Conservation (phyloP, 2,113 vertebrate species). For the Bufo gargarizans region DNA sequence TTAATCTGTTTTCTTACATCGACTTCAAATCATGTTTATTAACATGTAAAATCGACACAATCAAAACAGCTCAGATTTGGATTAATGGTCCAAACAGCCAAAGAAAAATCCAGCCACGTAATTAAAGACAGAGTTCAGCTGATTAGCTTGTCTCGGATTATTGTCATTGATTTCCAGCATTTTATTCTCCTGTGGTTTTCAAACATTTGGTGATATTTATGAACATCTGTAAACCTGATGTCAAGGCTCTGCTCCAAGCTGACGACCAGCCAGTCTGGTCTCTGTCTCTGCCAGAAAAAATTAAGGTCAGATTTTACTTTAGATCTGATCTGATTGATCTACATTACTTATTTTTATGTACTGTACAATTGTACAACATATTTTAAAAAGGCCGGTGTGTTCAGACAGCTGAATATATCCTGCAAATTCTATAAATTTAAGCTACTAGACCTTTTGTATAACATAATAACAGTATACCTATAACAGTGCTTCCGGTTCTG, state of each 20-base stretch:
- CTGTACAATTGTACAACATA: too few relatives aligned
- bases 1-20: slow-evolving; percentile 60
- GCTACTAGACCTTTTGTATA: background rate
- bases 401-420: background rate
- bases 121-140: slow-evolving; percentile 27
- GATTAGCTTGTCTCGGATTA: slow-evolving; percentile 31
- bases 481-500: too few relatives aligned
- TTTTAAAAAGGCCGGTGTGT: background rate
- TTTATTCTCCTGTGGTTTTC: slow-evolving; percentile 55
- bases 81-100: slow-evolving; percentile 38
- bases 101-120: background rate
- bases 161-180: slow-evolving; percentile 31
- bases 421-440: slow-evolving; percentile 9
- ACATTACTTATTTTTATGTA: background rate
- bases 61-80: slow-evolving; percentile 60
- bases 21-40: slow-evolving; percentile 66
- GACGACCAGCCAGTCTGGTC: slow-evolving; percentile 72
- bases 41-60: slow-evolving; percentile 58
- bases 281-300: slow-evolving; percentile 69
- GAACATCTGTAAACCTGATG: slow-evolving; percentile 78
- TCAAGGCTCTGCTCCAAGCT: slow-evolving; percentile 71
- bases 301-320: slow-evolving; percentile 73
- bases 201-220: slow-evolving; percentile 67
- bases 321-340: slow-evolving; percentile 61
- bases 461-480: too few relatives aligned